phyloP scores from a whole-genome alignment of 2,113 vertebrate genomes.

The Amblyornis subalaris region DNA sequence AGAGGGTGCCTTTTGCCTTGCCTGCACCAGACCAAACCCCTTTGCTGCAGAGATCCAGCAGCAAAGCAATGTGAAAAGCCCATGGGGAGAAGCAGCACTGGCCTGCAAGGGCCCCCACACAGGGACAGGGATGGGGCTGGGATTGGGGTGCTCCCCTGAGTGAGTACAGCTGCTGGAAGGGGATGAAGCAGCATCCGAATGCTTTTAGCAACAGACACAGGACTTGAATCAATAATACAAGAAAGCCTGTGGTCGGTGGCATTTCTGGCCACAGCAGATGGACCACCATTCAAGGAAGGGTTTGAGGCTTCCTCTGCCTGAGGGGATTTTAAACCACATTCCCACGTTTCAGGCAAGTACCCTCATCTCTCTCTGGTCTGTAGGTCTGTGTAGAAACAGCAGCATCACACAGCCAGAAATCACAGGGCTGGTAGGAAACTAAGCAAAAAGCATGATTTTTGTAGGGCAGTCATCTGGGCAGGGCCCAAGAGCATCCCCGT shows the following conservation, averaged over 20 bases:
- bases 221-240: conserved; percentile 65
- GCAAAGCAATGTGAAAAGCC: neutral
- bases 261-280: conserved; percentile 66
- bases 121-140: neutral
- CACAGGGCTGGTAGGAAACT: neutral
- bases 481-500: neutral
- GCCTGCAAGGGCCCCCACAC: neutral
- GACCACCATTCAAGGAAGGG: conserved; percentile 66
- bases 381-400: conserved; percentile 24
- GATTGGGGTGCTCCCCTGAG: neutral
- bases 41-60: neutral
- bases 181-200: conserved; percentile 4
- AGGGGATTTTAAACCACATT: conserved; percentile 66
- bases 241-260: conserved; percentile 46
- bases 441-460: neutral
- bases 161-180: conserved; percentile 9
- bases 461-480: neutral
- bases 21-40: neutral
- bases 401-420: neutral
- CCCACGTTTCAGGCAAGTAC: conserved; percentile 52
- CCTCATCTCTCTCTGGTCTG: conserved; percentile 40
- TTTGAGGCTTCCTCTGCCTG: conserved; percentile 68
- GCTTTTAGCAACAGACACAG: conserved; percentile 48
- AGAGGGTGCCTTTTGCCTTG: neutral
- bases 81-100: neutral